These are phyloP conservation scores for Puntigrus tetrazona DNA, from an alignment of 2,113 vertebrate genomes.

Conservation along the genomic window DNA sequence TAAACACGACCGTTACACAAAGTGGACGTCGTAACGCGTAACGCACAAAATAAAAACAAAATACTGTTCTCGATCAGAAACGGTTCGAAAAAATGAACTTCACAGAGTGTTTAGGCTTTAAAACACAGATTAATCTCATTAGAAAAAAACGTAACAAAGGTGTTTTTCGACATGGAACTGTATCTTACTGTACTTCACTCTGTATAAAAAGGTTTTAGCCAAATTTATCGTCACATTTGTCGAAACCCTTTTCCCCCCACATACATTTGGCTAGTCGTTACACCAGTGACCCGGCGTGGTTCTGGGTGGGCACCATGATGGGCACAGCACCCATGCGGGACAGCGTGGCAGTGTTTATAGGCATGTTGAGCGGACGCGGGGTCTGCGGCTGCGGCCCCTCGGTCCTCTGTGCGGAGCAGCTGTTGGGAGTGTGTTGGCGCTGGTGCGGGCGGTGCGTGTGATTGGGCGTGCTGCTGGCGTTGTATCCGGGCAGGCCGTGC, in stretches of 20 bases:
- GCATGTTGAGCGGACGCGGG: constrained; percentile 40
- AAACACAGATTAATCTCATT: background rate
- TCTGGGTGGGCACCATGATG: constrained; percentile 84
- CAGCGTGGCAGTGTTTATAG: constrained; percentile 72
- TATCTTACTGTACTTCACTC: background rate
- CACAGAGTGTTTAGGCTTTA: background rate
- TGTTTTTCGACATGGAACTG: background rate
- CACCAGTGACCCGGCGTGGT: constrained; percentile 86
- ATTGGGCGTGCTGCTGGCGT: constrained; percentile 60
- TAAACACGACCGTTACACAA: background rate
- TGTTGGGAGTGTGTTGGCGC: constrained; percentile 56
- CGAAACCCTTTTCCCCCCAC: background rate
- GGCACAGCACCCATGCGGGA: constrained; percentile 78
- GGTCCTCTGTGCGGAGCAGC: constrained; percentile 66
- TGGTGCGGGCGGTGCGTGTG: constrained; percentile 46
- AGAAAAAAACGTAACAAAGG: background rate
- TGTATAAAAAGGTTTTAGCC: background rate
- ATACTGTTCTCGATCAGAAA: background rate
- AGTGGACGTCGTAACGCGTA: background rate
- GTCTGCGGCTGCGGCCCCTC: constrained; percentile 76
- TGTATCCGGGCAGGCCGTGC: constrained; percentile 79
- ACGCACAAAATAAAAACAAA: background rate
- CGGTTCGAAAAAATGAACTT: background rate
- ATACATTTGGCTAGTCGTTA: constrained; percentile 63
- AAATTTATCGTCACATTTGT: background rate